Conservation (phyloP, 2,797 vertebrate species). For the Hipposideros larvatus region DNA sequence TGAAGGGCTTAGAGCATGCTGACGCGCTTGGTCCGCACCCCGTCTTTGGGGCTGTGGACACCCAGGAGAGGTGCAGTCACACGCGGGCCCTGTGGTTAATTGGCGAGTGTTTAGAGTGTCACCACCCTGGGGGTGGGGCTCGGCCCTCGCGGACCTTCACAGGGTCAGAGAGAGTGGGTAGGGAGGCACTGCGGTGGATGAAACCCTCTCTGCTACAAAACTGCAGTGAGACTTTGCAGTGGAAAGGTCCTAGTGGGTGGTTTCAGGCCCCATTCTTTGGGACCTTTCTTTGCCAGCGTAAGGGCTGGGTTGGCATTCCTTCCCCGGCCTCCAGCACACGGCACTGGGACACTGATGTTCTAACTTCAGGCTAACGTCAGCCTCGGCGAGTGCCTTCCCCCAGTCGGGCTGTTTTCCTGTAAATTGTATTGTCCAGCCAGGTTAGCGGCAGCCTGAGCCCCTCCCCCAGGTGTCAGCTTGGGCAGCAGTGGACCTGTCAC, state of each 20-base stretch:
- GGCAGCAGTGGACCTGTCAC: not conserved
- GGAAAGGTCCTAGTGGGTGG: not conserved
- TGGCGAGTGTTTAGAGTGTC: not conserved
- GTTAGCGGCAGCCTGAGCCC: not conserved
- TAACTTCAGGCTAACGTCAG: accelerated
- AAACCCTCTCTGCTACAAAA: no score
- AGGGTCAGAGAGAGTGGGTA: accelerated
- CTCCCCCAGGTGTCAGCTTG: accelerated
- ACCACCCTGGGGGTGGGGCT: not conserved
- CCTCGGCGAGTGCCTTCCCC: accelerated
- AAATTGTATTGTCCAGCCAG: accelerated
- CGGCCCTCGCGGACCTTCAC: no score
- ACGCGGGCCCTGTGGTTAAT: accelerated
- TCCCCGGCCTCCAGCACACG: accelerated
- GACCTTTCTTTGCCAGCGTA: not conserved
- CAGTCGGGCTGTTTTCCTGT: not conserved
- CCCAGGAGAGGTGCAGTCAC: not conserved
- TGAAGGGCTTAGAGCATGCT: no score
- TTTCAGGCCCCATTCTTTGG: not conserved
- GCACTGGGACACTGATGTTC: not conserved
- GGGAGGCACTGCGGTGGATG: not conserved
- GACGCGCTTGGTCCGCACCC: no score
- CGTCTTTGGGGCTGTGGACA: not conserved
- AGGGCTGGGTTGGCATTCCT: not conserved
- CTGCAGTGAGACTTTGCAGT: accelerated